Conservation (phyloP, 1,140 invertebrate genomes). For the Drosophila seguyi region DNA sequence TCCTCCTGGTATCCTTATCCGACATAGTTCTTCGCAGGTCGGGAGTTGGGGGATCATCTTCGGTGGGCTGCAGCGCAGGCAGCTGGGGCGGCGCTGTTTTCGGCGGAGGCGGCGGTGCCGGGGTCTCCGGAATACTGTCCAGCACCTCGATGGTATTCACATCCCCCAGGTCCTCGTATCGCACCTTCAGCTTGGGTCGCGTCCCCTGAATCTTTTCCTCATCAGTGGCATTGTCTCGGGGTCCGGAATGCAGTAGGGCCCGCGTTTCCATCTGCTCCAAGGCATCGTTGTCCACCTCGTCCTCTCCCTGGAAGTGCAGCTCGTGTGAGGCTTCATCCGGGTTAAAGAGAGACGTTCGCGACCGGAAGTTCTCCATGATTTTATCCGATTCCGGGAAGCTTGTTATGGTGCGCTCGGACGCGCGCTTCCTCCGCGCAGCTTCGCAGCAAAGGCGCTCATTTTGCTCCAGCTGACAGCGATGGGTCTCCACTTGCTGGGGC, state of each 20-base stretch:
- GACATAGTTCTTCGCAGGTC: conserved; percentile 67
- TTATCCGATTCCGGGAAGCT: conserved; percentile 79
- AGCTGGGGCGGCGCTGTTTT: conserved; percentile 56
- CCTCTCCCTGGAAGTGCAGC: conserved; percentile 46
- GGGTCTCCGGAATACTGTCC: conserved; percentile 71
- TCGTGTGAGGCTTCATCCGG: conserved; percentile 37
- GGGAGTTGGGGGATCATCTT: conserved; percentile 40
- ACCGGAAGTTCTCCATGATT: conserved; percentile 78
- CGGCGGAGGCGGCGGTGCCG: conserved; percentile 67
- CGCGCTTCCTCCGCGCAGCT: conserved; percentile 53
- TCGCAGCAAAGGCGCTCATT: conserved; percentile 66
- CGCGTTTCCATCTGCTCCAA: conserved; percentile 58
- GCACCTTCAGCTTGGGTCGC: conserved; percentile 42
- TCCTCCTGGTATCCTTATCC: conserved; percentile 43
- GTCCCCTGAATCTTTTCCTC: conserved; percentile 71
- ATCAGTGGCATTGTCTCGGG: conserved; percentile 63
- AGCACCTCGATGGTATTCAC: conserved; percentile 64
- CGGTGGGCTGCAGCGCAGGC: conserved; percentile 22
- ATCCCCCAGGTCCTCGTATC: conserved; percentile 32
- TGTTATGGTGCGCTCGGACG: conserved; percentile 71
- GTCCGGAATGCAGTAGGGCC: conserved; percentile 53
- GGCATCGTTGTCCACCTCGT: conserved; percentile 77
- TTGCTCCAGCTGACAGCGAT: conserved; percentile 57
- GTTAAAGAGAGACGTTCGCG: conserved; percentile 6
- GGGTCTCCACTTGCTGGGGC: conserved; percentile 51